A percentile compares a stretch with the other conserved stretches of the same genome.
These are phyloP conservation scores for Onchidella celtica DNA, from an alignment of 2,888 invertebrate genomes.

Conservation along the genomic window DNA sequence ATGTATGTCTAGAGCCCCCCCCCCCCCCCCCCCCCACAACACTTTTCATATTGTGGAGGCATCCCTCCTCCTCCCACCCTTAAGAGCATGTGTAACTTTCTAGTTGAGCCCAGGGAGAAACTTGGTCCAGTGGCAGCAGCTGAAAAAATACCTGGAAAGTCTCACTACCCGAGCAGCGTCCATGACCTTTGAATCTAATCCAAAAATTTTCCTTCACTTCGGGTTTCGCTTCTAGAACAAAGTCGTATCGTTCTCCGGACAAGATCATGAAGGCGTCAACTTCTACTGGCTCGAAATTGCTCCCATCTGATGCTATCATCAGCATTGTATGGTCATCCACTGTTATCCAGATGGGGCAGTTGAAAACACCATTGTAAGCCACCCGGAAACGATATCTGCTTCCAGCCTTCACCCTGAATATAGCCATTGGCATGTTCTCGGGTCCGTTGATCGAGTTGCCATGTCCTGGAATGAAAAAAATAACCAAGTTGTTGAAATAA, in stretches of 20 bases:
- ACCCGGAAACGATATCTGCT: constrained; percentile 70
- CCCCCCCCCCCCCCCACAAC: no score
- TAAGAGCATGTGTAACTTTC: no score
- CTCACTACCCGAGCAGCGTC: background rate
- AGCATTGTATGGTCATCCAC: constrained; percentile 70
- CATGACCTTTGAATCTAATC: constrained; percentile 90
- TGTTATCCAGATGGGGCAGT: constrained; percentile 77
- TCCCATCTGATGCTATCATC: constrained; percentile 72
- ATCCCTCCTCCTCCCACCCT: no score
- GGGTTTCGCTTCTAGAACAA: constrained; percentile 36
- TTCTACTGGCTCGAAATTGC: constrained; percentile 58
- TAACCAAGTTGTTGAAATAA: background rate
- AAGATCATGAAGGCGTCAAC: constrained; percentile 81
- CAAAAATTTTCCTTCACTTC: constrained; percentile 82
- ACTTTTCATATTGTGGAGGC: no score
- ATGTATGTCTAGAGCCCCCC: no score
- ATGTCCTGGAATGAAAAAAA: constrained; percentile 20
- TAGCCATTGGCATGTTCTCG: constrained; percentile 58
- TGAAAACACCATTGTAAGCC: constrained; percentile 81
- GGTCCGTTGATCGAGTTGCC: constrained; percentile 51
- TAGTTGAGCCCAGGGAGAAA: no score
- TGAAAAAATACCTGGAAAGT: no score
- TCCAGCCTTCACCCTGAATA: constrained; percentile 63
- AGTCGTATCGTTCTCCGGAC: constrained; percentile 86
- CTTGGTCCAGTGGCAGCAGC: no score